Conservation (phyloP, 2,113 vertebrate genomes). For the Toxotes chatareus region DNA sequence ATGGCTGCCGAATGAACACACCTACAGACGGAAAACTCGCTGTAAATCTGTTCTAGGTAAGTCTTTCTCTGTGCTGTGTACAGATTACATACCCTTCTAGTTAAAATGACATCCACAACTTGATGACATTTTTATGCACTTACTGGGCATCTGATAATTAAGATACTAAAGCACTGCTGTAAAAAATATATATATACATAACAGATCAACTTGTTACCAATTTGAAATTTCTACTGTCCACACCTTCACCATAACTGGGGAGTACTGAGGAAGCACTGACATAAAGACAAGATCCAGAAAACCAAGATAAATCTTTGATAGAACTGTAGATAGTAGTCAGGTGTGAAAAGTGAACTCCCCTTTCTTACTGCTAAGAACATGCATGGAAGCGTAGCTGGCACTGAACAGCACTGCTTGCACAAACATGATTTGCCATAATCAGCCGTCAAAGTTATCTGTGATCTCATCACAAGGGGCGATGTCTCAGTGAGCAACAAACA, state of each 20-base stretch:
- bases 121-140: not conserved
- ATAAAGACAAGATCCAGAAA: not conserved
- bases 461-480: not conserved
- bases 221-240: not conserved
- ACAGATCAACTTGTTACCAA: not conserved
- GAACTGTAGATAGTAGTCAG: not conserved
- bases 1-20: conserved; percentile 93
- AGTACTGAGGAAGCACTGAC: not conserved
- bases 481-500: not conserved
- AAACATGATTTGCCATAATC: too few species aligned
- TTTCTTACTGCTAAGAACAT: too few species aligned
- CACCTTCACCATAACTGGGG: not conserved
- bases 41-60: not conserved
- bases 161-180: not conserved
- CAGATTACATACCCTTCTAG: not conserved
- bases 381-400: too few species aligned
- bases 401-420: too few species aligned
- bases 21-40: conserved; percentile 71
- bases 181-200: not conserved
- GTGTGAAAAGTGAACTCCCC: not conserved
- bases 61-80: not conserved
- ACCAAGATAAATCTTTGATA: too few species aligned
- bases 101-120: not conserved
- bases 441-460: not conserved
- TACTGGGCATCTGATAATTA: not conserved